Base-by-base conservation (phyloP, 2,888 invertebrate species). In the Choreutis nemorana region DNA sequence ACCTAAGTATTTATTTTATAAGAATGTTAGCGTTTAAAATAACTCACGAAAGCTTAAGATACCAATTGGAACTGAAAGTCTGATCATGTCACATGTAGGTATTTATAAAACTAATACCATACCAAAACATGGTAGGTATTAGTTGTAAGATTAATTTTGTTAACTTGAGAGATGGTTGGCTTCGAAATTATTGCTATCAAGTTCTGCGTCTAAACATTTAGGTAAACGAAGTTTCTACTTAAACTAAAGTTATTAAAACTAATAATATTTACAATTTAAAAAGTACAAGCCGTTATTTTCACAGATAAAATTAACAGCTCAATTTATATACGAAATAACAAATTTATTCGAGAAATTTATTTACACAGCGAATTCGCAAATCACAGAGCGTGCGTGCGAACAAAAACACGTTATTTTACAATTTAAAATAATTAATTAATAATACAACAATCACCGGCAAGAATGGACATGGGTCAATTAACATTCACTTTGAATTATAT, bases 1-100 rank as follows among this genome's bases (percentile, higher is more conserved):
- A 18, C 18, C 6, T 23, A 23, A 9, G 8, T n/a, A n/a, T n/a
- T n/a, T n/a, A 5, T 18, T 18, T 18, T 18, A 6, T 18, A 61
- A 64, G 60, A 75, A 73, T 77, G 77, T 77, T 72, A 75, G 75
- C 77, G 77, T 77, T 77, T 73, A 71, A 55, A 49, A 55, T 59
- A 54, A 68, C 58, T 65, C 67, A 63, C 58, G 46, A n/a, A n/a
- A n/a, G n/a, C n/a, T n/a, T n/a, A n/a, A n/a, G n/a, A n/a, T n/a
- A n/a, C n/a, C n/a, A n/a, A n/a, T n/a, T n/a, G n/a, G n/a, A n/a
- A n/a, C n/a, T n/a, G n/a, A n/a, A n/a, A n/a, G n/a, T n/a, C n/a
- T n/a, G n/a, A n/a, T n/a, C n/a, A n/a, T n/a, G n/a, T n/a, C n/a
- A n/a, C n/a, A n/a, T n/a, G n/a, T n/a, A n/a, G n/a, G n/a, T n/a